Evolutionary conservation across 2,797 vertebrate genomes (phyloP), one percentile per base, ranked within the genome.

Genomic region (Aldrovandia affinis): DNA sequence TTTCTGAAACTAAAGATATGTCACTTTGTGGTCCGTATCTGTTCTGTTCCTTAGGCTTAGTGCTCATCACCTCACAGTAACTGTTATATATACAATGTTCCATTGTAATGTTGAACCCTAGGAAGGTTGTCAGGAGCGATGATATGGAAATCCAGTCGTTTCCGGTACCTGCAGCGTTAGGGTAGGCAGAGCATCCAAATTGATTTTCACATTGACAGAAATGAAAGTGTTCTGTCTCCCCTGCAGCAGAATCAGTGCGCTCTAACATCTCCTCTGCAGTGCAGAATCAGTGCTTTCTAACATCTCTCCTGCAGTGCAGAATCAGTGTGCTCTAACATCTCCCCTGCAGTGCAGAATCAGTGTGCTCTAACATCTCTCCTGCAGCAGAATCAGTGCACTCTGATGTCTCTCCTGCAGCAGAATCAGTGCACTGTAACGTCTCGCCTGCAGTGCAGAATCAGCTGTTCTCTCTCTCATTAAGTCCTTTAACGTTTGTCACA

Each of bases 1-100:
- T 55, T 75, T 86, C 18, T 80, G 78, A 86, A 88, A 77, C 81
- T 86, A 86, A 85, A 73, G 25, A 44, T 77, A 47, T 77, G 22
- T 77, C 73, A 47, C 3, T 0, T 47, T 47, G 10, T 2, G 25
- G 22, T 77, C 22, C 42, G 1, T 77, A 77, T 44, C 33, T 44
- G 10, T 47, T 77, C 47, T n/a, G n/a, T 44, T 77, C 73, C 73
- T 47, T 77, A 77, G 22, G 7, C 42, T 77, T 22, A 77, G 44
- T 47, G 25, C 68, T 39, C 25, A 4, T 77, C 10, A 20, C 42
- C 20, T 47, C 33, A 39, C 47, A 20, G 39, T 77, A 25, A 77
- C 47, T 77, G 42, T 47, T n/a, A 22, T 15, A 57, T 57, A 28
- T 33, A 14, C 2, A 30, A 36, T 75, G 18, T 30, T 22, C 39